Evolutionary conservation across 2,888 invertebrate genomes (phyloP), one percentile per base, ranked within the genome.

Genomic region (Drosophila paranaensis): DNA sequence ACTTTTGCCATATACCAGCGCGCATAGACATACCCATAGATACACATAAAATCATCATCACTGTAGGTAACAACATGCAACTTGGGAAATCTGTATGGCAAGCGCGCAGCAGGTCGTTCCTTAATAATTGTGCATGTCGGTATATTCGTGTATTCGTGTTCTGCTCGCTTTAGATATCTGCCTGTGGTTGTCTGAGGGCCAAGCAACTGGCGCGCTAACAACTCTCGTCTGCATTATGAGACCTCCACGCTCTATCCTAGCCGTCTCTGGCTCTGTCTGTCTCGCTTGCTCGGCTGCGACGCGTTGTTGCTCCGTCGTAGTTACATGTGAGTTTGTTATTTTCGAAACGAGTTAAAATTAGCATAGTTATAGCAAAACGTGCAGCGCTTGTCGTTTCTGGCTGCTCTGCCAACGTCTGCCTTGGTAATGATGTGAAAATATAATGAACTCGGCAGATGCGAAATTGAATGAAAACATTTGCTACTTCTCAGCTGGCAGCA

Each of bases 381-480:
- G 55, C 68, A 25, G 35, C 30, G 35, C 51, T 16, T 54, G 10
- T 33, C 42, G 53, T 35, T 51, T 56, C 68, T 46, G 45, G 51
- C 68, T 51, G 33, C 57, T 68, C 40, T 69, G 53, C 45, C 72
- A 48, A 30, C 45, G 43, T 61, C 51, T 68, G 79, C 71, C 80
- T 81, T 76, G 72, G 81, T 88, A 86, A 86, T 84, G 85, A 88
- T 86, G 89, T 89, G 73, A 61, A 76, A 73, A 77, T 81, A 71
- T 77, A 88, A 80, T 77, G 76, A 82, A 80, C 81, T 70, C 71
- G 42, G 33, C 57, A 71, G 63, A 69, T 72, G 77, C 63, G 51
- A 76, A 72, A 84, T 74, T 74, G 70, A 78, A 81, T 81, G 72
- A 67, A 71, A 81, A 66, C 69, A 71, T 81, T 73, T 70, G 65